Evolutionary conservation across 2,888 invertebrate genomes (phyloP).

Genomic region (Netelia fuscicornis): DNA sequence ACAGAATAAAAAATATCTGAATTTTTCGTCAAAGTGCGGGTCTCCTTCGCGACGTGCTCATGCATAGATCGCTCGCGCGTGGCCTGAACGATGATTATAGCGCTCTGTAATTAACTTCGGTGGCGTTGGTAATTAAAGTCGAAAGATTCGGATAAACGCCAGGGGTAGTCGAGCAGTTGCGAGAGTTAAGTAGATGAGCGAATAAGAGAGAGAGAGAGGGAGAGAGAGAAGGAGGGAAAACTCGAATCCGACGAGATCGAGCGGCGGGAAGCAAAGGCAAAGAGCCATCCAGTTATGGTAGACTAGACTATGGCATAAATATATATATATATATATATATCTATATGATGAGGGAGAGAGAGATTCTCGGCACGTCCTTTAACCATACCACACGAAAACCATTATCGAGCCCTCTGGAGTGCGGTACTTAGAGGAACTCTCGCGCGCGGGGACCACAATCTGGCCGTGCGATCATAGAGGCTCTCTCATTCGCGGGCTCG

Average conservation of each 20-base stretch:
- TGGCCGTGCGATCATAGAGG: constrained; percentile 48
- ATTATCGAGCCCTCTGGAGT: constrained; percentile 57
- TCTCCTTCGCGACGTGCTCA: not conserved
- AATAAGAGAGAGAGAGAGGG: not conserved
- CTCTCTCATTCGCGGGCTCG: constrained; percentile 51
- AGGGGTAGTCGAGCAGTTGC: not conserved
- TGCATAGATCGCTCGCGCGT: constrained; percentile 19
- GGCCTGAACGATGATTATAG: constrained; percentile 41
- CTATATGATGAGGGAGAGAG: not conserved
- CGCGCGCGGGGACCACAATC: constrained; percentile 52
- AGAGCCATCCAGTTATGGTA: constrained; percentile 45
- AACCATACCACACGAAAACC: constrained; percentile 50
- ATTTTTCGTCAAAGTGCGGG: not conserved
- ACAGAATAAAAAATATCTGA: too few species aligned
- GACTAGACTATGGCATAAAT: not conserved
- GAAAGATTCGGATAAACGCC: constrained; percentile 59
- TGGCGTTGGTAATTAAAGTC: constrained; percentile 61
- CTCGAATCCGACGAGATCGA: not conserved
- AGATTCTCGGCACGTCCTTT: constrained; percentile 32
- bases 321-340: not conserved
- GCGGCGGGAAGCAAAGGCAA: constrained; percentile 10
- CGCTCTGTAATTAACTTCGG: constrained; percentile 61
- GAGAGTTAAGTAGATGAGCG: constrained; percentile 45
- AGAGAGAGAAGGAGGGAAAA: constrained; percentile 1
- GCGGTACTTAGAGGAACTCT: constrained; percentile 58